phyloP scores from a whole-genome alignment of 2,797 vertebrate genomes.

The Anomalospiza imberbis region DNA sequence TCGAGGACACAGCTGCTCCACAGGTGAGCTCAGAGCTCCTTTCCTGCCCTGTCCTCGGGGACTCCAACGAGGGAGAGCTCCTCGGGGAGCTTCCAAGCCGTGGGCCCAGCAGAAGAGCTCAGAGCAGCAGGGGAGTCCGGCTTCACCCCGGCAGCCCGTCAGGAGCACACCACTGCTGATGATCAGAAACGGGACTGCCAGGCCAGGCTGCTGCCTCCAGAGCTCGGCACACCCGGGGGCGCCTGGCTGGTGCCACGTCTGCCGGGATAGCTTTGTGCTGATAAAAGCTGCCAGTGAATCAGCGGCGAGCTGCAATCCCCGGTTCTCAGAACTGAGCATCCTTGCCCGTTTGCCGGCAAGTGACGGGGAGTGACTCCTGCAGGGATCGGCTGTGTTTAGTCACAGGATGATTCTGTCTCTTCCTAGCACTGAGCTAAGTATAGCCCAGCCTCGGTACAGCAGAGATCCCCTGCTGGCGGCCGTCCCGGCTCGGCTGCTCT shows the following conservation, averaged over 20 bases:
- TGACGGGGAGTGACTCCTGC: conserved; percentile 4
- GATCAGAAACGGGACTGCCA: not conserved
- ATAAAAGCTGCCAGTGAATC: not conserved
- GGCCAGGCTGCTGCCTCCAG: not conserved
- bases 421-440: conserved; percentile 43
- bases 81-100: not conserved
- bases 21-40: not conserved
- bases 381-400: conserved; percentile 16
- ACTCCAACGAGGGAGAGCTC: not conserved
- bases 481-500: not conserved
- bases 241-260: not conserved
- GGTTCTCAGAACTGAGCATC: conserved; percentile 27
- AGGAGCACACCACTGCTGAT: not conserved
- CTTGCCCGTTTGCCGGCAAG: not conserved
- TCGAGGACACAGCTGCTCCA: not conserved
- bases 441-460: conserved; percentile 5
- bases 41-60: not conserved
- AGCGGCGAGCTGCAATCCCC: not conserved
- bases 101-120: not conserved
- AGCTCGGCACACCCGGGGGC: not conserved
- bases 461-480: not conserved
- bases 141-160: not conserved
- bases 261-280: not conserved
- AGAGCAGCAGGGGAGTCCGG: not conserved
- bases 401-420: conserved; percentile 38